Conservation (phyloP, 2,888 invertebrate genomes). For the Nomada lathburiana region DNA sequence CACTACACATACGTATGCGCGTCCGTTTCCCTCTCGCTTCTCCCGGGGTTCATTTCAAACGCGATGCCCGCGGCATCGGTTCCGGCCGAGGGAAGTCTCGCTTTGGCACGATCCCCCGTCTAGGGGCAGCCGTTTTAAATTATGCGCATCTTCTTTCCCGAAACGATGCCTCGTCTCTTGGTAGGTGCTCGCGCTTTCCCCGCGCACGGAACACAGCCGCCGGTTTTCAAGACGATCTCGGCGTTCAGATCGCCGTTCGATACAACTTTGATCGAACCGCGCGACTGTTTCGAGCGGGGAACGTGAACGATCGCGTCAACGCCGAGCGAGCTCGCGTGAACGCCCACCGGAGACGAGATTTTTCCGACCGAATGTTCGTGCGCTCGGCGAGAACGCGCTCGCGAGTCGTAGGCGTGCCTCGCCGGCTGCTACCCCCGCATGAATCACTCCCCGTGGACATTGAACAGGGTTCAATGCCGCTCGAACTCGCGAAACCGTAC, state of each 20-base stretch:
- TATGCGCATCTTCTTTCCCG: slow-evolving; percentile 29
- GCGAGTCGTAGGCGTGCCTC: slow-evolving; percentile 53
- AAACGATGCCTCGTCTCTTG: slow-evolving; percentile 15
- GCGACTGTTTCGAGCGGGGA: neutral
- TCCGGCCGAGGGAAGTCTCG: neutral
- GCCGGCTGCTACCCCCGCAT: slow-evolving; percentile 26
- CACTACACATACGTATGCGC: no score
- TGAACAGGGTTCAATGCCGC: slow-evolving; percentile 67
- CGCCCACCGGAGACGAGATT: slow-evolving; percentile 33
- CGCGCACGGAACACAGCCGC: neutral
- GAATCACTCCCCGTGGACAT: slow-evolving; percentile 48
- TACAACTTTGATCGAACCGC: neutral
- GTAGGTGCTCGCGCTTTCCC: neutral
- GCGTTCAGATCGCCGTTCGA: neutral
- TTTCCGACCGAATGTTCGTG: slow-evolving; percentile 35
- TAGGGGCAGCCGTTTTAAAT: slow-evolving; percentile 38
- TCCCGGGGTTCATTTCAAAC: neutral
- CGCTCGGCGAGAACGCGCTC: slow-evolving; percentile 25
- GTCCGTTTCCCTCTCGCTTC: no score
- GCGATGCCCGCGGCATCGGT: slow-evolving; percentile 3
- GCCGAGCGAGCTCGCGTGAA: slow-evolving; percentile 45
- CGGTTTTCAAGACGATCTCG: slow-evolving; percentile 1
- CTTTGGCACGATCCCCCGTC: slow-evolving; percentile 7
- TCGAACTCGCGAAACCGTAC: slow-evolving; percentile 2
- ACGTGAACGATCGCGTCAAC: slow-evolving; percentile 45